These are phyloP conservation scores for Leucoraja erinaceus DNA, from an alignment of 2,113 vertebrate species.

Conservation along the genomic window DNA sequence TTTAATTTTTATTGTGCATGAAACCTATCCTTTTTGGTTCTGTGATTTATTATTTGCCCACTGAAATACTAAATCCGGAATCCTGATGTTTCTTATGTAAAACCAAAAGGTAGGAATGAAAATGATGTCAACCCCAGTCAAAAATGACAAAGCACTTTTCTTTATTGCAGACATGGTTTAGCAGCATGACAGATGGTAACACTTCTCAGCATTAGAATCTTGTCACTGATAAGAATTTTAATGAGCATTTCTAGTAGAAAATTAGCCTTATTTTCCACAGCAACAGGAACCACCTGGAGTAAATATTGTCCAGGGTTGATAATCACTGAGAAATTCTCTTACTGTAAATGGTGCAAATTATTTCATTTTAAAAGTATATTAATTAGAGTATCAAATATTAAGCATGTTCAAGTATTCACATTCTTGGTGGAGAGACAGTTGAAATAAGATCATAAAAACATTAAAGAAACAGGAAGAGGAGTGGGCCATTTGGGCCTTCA, in stretches of 20 bases:
- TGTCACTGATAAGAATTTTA: slow-evolving; percentile 9
- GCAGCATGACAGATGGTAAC: slow-evolving; percentile 8
- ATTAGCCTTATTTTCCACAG: not conserved
- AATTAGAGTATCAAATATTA: not conserved
- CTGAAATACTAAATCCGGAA: not conserved
- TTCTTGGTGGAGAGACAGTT: not conserved
- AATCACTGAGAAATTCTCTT: not conserved
- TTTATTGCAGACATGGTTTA: not conserved
- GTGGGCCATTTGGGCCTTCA: too few species aligned
- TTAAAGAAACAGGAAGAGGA: too few species aligned
- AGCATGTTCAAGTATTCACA: not conserved
- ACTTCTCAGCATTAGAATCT: not conserved
- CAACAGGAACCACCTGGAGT: not conserved
- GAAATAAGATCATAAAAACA: not conserved
- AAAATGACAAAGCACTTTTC: slow-evolving; percentile 2
- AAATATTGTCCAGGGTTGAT: not conserved
- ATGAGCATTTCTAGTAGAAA: not conserved
- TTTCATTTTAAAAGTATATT: not conserved
- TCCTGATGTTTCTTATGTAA: not conserved
- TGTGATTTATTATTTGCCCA: not conserved
- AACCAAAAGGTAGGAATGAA: slow-evolving; percentile 9
- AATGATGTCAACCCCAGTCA: slow-evolving; percentile 8
- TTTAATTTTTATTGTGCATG: not conserved
- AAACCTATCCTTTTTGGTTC: not conserved
- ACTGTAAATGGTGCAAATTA: not conserved